Base-by-base conservation (phyloP, 2,113 vertebrate species). In the Mirza zaza region DNA sequence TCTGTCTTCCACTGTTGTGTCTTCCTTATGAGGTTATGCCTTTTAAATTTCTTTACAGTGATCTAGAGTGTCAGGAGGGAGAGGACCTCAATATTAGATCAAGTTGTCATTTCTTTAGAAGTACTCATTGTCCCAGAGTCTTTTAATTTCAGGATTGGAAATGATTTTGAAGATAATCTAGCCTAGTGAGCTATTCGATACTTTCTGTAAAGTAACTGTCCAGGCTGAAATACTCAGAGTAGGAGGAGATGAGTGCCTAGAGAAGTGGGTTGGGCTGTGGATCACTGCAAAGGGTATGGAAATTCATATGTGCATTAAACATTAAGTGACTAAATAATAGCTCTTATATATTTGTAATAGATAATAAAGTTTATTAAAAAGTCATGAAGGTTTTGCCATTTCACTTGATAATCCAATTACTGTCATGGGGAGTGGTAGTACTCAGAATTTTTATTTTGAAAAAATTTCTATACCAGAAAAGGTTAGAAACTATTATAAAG, bases 101-200 rank as follows among this genome's bases (percentile, higher is more conserved):
- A 92, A 94, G 32, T 23, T 77, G 12, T 77, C 39, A 50, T 95
- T 90, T 92, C 52, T 57, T 45, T 57, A 59, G 59, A 87, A 91
- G 71, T 95, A 42, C 27, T 67, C 7, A 15, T 52, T 88, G 59
- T 68, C 17, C 48, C 36, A 76, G 70, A 90, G 63, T 93, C 29
- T 88, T 94, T 70, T 14, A 84, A 50, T 91, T 77, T 95, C 48
- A 96, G 50, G 36, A 76, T 59, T 94, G 25, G 59, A 88, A 96
- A 71, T 65, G 57, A 71, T 89, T 93, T 81, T 81, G 90, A 90
- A 95, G 75, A 77, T 94, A 89, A 77, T 52, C 36, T 36, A 90
- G 48, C 13, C 23, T 83, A 13, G n/a, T 84, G 55, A 75, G n/a
- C 55, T 87, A 7, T 92, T 75, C 67, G 70, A 95, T 90, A 52